Base-by-base conservation (phyloP, 2,797 vertebrate genomes). In the Gephyroberyx darwinii region DNA sequence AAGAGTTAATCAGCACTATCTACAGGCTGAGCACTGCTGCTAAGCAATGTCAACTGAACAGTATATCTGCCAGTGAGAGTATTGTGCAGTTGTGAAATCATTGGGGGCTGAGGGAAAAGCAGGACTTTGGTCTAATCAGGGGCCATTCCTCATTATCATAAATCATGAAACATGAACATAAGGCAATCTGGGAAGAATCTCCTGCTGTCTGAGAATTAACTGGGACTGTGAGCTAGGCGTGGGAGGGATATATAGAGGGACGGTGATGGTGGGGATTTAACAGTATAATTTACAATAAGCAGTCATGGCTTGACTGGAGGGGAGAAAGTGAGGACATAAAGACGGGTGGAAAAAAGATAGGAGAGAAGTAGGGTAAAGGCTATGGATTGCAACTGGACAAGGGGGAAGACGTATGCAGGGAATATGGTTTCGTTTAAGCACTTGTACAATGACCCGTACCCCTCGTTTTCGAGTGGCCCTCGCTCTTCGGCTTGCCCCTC, bases 271-370 rank as follows among this genome's bases (percentile, higher is more conserved):
- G 45, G 41, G 8, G 13, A n/a, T 19, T 37, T 16, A 19, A 41
- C 17, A 17, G 12, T 45, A 19, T 17, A 19, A 10, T 58, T 64
- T 20, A 68, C 39, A 26, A 22, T 41, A 26, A 6, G 17, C 5
- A 69, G 31, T 63, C 54, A 64, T 41, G 59, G 33, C 0, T 6
- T 51, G 56, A 56, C 56, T 66, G 54, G 53, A 43, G 30, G 33
- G 33, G 5, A 50, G 19, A 61, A 16, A 9, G 45, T 19, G 13
- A 45, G 17, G 37, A 53, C 19, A 45, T 20, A 22, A 13, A 13
- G 45, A 47, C 16, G 30, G 10, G n/a, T 58, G 45, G 26, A 45
- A 20, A 54, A 68, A 56, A 45, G 41, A 26, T 65, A 26, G 8
- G 16, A 48, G 20, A 55, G 61, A 48, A 10, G 37, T 22, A 48